Evolutionary conservation across 2,888 invertebrate genomes (phyloP).

Genomic region (Girardia tigrina): DNA sequence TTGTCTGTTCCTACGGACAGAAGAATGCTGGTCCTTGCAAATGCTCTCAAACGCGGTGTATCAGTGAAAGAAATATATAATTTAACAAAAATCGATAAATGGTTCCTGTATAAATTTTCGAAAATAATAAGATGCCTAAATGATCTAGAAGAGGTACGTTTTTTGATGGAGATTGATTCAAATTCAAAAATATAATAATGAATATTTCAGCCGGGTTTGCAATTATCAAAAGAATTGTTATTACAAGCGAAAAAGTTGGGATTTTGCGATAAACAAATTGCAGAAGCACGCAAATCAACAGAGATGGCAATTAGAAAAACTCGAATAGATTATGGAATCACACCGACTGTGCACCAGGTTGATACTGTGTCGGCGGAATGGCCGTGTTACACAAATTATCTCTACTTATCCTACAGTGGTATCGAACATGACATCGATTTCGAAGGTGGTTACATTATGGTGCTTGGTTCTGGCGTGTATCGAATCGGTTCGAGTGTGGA

Average conservation of each 20-base stretch:
- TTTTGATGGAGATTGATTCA: not conserved
- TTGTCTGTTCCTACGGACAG: constrained; percentile 84
- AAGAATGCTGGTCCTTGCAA: constrained; percentile 84
- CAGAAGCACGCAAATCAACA: constrained; percentile 59
- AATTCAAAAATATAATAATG: not conserved
- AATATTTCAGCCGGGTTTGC: not conserved
- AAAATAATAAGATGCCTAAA: constrained; percentile 60
- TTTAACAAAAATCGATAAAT: constrained; percentile 83
- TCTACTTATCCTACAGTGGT: constrained; percentile 93
- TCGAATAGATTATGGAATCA: constrained; percentile 41
- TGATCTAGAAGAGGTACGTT: constrained; percentile 29
- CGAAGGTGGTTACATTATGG: constrained; percentile 41
- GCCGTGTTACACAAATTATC: constrained; percentile 93
- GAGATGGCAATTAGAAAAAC: constrained; percentile 57
- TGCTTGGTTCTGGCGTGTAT: constrained; percentile 70
- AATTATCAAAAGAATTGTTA: constrained; percentile 53
- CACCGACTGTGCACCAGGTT: constrained; percentile 54
- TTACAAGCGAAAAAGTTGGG: constrained; percentile 76
- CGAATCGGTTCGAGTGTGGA: constrained; percentile 94
- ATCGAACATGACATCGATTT: constrained; percentile 44
- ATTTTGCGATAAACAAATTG: constrained; percentile 92
- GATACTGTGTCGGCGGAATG: constrained; percentile 98
- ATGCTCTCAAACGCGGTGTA: constrained; percentile 68
- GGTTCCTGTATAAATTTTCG: constrained; percentile 87
- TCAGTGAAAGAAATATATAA: constrained; percentile 70